Conservation (phyloP, 1,140 invertebrate genomes). For the Achatina immaculata region DNA sequence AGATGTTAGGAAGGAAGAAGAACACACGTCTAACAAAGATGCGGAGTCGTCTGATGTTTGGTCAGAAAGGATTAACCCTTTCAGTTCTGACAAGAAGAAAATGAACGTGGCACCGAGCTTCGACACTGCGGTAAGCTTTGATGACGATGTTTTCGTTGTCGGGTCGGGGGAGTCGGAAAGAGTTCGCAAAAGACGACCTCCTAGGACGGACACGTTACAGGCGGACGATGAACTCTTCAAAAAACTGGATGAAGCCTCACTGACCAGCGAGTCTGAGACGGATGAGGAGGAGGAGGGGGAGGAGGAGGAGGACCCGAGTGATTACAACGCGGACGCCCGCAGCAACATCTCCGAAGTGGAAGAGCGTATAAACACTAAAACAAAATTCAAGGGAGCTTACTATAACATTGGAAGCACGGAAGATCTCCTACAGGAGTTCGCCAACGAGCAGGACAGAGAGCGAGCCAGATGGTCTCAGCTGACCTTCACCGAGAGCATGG, state of each 20-base stretch:
- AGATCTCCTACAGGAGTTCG: slow-evolving; percentile 33
- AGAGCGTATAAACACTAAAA: slow-evolving; percentile 26
- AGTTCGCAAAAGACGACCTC: background rate
- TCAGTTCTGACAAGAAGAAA: background rate
- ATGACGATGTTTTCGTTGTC: slow-evolving; percentile 24
- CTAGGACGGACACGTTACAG: background rate
- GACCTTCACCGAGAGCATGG: background rate
- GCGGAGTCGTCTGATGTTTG: background rate
- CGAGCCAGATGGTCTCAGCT: slow-evolving; percentile 4
- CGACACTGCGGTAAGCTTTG: background rate
- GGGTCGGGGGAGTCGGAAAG: too few relatives aligned
- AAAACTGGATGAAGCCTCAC: background rate
- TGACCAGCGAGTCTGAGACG: background rate
- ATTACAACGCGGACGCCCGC: slow-evolving; percentile 5
- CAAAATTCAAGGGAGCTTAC: slow-evolving; percentile 32
- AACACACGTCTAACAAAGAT: background rate
- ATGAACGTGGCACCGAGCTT: background rate
- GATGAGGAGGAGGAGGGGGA: background rate
- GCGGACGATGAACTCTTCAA: slow-evolving; percentile 13
- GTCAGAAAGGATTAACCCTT: slow-evolving; percentile 24
- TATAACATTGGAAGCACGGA: slow-evolving; percentile 39
- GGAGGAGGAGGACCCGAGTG: background rate
- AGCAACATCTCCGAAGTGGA: slow-evolving; percentile 31
- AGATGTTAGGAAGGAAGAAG: background rate
- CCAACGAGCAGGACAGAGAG: slow-evolving; percentile 4